Evolutionary conservation across 2,797 vertebrate species (phyloP).

Genomic region (Ctenochaetus hawaiiensis): DNA sequence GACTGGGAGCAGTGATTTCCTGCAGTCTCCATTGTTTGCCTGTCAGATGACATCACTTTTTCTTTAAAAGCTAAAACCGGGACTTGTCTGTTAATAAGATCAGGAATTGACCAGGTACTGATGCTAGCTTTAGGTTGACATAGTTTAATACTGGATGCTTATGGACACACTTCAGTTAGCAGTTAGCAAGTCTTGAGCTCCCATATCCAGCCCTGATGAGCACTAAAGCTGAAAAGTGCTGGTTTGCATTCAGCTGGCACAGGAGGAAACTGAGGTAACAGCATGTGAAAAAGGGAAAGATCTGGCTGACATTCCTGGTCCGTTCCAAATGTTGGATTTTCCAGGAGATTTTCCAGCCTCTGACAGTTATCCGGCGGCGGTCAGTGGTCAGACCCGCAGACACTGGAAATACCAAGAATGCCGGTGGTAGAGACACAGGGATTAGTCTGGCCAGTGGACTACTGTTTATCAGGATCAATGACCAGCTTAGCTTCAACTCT

Average conservation of each 20-base stretch:
- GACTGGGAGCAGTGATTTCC: no score
- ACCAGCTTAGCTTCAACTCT: slow-evolving; percentile 27
- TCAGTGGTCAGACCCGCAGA: slow-evolving; percentile 83
- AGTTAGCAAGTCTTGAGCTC: background rate
- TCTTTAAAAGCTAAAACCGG: background rate
- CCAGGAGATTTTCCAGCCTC: slow-evolving; percentile 83
- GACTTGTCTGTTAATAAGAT: background rate
- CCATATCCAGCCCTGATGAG: background rate
- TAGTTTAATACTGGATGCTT: background rate
- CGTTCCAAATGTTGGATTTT: slow-evolving; percentile 74
- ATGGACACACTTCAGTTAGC: background rate
- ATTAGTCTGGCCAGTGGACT: slow-evolving; percentile 68
- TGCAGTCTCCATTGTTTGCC: no score
- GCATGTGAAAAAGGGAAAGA: slow-evolving; percentile 54
- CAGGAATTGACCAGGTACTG: background rate
- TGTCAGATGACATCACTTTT: background rate
- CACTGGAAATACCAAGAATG: slow-evolving; percentile 81
- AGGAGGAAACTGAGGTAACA: slow-evolving; percentile 58
- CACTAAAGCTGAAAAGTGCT: background rate
- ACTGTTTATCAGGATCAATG: slow-evolving; percentile 67
- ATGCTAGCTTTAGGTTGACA: background rate
- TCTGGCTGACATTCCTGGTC: slow-evolving; percentile 67
- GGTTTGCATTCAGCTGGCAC: slow-evolving; percentile 56
- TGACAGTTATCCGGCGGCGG: slow-evolving; percentile 81
- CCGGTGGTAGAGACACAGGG: slow-evolving; percentile 72